phyloP scores from a whole-genome alignment of 2,797 vertebrate genomes.

The Poliocrania exsul region DNA sequence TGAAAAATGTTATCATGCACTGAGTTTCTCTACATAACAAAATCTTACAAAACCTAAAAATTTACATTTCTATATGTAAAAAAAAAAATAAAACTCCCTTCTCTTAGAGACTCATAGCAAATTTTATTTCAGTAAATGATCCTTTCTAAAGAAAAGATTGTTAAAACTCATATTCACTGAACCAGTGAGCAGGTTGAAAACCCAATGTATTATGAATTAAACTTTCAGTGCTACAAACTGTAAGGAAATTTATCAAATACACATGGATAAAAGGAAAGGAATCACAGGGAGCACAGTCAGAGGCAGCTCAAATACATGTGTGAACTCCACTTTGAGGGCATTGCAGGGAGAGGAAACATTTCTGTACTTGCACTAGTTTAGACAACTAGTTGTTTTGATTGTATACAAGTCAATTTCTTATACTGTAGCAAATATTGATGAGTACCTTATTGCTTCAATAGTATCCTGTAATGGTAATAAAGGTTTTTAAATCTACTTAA shows the following conservation, averaged over 20 bases:
- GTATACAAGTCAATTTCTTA: background rate
- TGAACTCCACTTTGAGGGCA: background rate
- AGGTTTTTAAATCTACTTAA: background rate
- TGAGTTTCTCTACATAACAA: background rate
- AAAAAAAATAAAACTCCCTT: rapidly evolving
- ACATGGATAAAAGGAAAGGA: background rate
- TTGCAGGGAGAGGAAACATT: background rate
- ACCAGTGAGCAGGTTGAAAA: background rate
- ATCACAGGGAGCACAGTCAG: background rate
- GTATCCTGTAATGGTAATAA: background rate
- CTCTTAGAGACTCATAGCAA: background rate
- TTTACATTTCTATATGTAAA: background rate
- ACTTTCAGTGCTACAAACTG: background rate
- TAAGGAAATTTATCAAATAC: background rate
- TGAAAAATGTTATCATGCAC: background rate
- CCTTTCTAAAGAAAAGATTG: background rate
- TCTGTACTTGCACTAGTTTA: background rate
- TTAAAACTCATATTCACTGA: background rate
- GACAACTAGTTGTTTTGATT: background rate
- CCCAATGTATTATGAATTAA: background rate
- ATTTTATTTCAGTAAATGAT: background rate
- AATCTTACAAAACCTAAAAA: background rate
- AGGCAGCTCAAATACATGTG: background rate
- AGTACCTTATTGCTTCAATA: background rate
- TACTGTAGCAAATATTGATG: background rate